Conservation (phyloP, 1,140 invertebrate genomes). For the Teleogryllus occipitalis region DNA sequence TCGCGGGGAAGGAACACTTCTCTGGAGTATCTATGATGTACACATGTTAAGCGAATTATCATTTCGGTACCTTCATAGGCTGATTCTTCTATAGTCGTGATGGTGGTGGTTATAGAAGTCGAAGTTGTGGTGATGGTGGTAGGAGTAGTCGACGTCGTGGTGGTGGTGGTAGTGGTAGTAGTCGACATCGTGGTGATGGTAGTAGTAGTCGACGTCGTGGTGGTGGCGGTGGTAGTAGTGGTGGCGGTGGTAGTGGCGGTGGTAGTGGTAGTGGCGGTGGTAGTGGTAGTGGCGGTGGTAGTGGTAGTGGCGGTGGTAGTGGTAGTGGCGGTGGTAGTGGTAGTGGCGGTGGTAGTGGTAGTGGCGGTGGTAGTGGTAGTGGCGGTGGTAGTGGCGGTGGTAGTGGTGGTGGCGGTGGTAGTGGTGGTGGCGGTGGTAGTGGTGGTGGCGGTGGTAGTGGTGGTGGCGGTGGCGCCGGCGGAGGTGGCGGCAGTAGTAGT, state of each 20-base stretch:
- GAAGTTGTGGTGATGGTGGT: conserved; percentile 7
- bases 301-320: conserved; percentile 6
- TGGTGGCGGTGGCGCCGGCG: no score
- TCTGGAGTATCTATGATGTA: no score
- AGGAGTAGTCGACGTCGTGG: no score
- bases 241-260: conserved; percentile 6
- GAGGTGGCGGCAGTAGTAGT: conserved; percentile 7
- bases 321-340: conserved; percentile 6
- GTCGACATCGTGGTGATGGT: no score
- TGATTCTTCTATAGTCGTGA: neutral
- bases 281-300: conserved; percentile 6
- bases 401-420: conserved; percentile 1
- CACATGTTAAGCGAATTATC: neutral
- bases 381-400: conserved; percentile 8
- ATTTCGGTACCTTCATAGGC: neutral
- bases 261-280: conserved; percentile 6
- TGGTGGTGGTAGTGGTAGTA: no score
- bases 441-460: conserved; percentile 8
- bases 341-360: conserved; percentile 8
- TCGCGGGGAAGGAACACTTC: no score
- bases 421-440: conserved; percentile 7
- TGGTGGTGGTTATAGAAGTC: conserved; percentile 6
- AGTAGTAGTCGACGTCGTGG: neutral
- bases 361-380: conserved; percentile 2
- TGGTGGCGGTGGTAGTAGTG: conserved; percentile 6